Evolutionary conservation across 2,797 vertebrate species (phyloP), one percentile per base, ranked within the genome.

Genomic region (Pseudochaenichthys georgianus): DNA sequence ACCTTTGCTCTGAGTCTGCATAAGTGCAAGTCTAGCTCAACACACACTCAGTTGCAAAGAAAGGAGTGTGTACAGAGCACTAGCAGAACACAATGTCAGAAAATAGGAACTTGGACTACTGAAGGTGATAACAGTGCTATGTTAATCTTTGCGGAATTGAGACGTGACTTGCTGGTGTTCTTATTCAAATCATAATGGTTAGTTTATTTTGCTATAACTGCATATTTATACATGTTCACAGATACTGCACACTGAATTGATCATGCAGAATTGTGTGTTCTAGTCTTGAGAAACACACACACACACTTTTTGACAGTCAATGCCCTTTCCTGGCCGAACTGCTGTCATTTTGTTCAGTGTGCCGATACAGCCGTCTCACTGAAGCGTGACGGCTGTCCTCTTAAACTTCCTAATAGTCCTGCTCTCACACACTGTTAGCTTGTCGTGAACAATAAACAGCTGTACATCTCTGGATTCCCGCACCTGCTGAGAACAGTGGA

Each of bases 401-500:
- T 59, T 59, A 8, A 78, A 63, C 45, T 41, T 66, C 31, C 13
- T n/a, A 23, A 81, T 63, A 67, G 34, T 65, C 38, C 60, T 10
- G 38, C 75, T 68, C 61, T 34, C 16, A n/a, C 68, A 65, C 59
- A 61, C 50, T 7, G 16, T 64, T 51, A 59, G 62, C 58, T 55
- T 66, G 65, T 70, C 61, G 62, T 65, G 57, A 66, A 82, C 62
- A 69, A 80, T 59, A 72, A 85, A 79, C 78, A 62, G 61, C 52
- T 62, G 50, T 80, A 73, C 75, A 75, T 70, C 69, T 59, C 10
- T 21, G 13, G 50, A 45, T 71, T 69, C 76, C 70, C 70, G 81
- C 81, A 90, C 83, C 80, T 87, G 84, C 80, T 82, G 69, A 84
- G 81, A 80, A 69, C 77, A 75, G 64, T 55, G 74, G 55, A 42